These are phyloP conservation scores for Copidosoma floridanum DNA, from an alignment of 1,140 invertebrate genomes.

Conservation along the genomic window DNA sequence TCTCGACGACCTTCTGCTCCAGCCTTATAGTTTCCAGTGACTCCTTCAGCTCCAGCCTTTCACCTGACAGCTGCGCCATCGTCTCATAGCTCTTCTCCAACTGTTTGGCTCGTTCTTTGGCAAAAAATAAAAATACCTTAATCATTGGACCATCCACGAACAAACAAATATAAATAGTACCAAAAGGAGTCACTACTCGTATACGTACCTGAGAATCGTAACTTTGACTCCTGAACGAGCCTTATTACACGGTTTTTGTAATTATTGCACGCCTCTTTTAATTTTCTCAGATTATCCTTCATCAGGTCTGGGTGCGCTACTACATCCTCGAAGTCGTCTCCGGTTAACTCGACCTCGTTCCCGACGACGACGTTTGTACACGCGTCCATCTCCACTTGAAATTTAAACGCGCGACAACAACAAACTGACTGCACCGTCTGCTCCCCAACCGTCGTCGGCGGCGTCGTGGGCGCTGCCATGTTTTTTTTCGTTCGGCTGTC, in stretches of 20 bases:
- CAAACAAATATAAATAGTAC: background rate
- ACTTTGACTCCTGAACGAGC: background rate
- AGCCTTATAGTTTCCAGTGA: conserved; percentile 29
- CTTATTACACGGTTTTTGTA: background rate
- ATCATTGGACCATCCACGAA: background rate
- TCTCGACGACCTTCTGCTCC: conserved; percentile 36
- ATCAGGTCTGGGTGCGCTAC: conserved; percentile 11
- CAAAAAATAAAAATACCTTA: background rate
- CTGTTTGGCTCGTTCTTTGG: conserved; percentile 30
- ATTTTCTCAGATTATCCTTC: conserved; percentile 14
- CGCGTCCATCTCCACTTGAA: background rate
- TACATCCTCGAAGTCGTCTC: background rate
- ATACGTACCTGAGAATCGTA: conserved; percentile 13
- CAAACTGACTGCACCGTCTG: background rate
- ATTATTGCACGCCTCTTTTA: conserved; percentile 1
- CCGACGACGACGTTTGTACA: background rate
- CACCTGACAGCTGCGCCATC: conserved; percentile 28
- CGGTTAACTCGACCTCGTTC: background rate
- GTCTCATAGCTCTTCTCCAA: conserved; percentile 8
- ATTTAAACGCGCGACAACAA: background rate
- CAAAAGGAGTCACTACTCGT: no score
- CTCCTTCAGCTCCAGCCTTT: conserved; percentile 23
- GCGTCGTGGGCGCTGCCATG: no score
- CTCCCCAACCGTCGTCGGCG: conserved; percentile 3
- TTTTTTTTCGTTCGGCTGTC: no score